Evolutionary conservation across 2,888 invertebrate genomes (phyloP).

Genomic region (Meta bourneti): DNA sequence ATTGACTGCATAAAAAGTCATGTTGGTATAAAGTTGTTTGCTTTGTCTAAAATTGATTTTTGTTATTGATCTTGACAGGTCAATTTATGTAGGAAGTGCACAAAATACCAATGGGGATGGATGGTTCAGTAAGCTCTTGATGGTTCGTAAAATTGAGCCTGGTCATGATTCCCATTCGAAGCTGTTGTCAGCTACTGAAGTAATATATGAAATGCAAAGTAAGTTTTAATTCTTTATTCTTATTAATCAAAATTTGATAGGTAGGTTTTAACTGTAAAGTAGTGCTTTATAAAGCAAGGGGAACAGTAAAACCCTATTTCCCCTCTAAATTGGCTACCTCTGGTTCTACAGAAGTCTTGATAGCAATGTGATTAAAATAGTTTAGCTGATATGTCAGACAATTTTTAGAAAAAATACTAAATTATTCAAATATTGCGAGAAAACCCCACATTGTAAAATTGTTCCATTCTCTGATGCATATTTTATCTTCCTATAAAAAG

Average conservation of each 20-base stretch:
- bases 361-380: too few species aligned
- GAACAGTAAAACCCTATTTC: too few species aligned
- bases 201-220: slow-evolving; percentile 94
- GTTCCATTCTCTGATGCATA: too few species aligned
- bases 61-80: slow-evolving; percentile 7
- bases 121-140: slow-evolving; percentile 92
- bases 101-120: slow-evolving; percentile 83
- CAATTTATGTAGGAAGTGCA: slow-evolving; percentile 31
- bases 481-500: too few species aligned
- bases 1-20: too few species aligned
- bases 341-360: too few species aligned
- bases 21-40: neutral
- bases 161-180: slow-evolving; percentile 97
- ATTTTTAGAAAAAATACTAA: too few species aligned
- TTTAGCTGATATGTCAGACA: too few species aligned
- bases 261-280: neutral
- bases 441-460: too few species aligned
- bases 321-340: too few species aligned
- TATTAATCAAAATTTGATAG: neutral
- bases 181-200: slow-evolving; percentile 97
- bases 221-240: slow-evolving; percentile 76
- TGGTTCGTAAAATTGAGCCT: slow-evolving; percentile 92
- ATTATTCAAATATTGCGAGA: too few species aligned
- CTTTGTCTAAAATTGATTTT: neutral
- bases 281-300: too few species aligned